Percentiles rank a stretch among this genome's conserved stretches.
Conservation (phyloP, 2,113 vertebrate species). For the Cervus canadensis region DNA sequence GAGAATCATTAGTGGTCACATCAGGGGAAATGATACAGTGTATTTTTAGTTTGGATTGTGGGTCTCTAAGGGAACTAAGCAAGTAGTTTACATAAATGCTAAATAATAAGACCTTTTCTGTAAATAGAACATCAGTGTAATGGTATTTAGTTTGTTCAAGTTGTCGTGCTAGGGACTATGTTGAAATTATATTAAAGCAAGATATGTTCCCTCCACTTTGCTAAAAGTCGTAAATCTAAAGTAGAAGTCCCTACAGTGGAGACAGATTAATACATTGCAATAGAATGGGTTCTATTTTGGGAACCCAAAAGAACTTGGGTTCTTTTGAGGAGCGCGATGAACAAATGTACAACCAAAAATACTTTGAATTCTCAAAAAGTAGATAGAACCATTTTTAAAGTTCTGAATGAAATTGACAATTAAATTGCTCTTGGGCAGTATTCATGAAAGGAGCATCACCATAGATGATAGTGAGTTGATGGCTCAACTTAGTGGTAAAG, state of each 20-base stretch:
- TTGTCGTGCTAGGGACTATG: neutral
- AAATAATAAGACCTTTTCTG: constrained; percentile 60
- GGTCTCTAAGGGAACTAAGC: constrained; percentile 41
- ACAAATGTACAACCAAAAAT: neutral
- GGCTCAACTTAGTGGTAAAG: neutral
- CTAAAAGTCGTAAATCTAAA: constrained; percentile 10
- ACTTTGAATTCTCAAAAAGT: neutral
- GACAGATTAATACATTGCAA: neutral
- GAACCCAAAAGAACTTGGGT: neutral
- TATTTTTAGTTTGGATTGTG: constrained; percentile 45
- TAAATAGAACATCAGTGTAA: constrained; percentile 57
- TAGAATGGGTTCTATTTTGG: neutral
- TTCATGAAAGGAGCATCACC: neutral
- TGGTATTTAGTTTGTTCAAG: constrained; percentile 49
- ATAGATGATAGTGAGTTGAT: neutral
- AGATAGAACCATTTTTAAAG: neutral
- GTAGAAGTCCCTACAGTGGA: neutral
- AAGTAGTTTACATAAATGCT: constrained; percentile 55
- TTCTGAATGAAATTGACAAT: neutral
- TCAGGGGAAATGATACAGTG: neutral
- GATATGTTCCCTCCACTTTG: neutral
- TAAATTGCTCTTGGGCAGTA: neutral
- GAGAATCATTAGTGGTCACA: neutral
- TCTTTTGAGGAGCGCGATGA: neutral
- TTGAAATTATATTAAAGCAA: constrained; percentile 55